These are phyloP conservation scores for Phycodurus eques DNA, from an alignment of 2,113 vertebrate genomes.

Conservation along the genomic window DNA sequence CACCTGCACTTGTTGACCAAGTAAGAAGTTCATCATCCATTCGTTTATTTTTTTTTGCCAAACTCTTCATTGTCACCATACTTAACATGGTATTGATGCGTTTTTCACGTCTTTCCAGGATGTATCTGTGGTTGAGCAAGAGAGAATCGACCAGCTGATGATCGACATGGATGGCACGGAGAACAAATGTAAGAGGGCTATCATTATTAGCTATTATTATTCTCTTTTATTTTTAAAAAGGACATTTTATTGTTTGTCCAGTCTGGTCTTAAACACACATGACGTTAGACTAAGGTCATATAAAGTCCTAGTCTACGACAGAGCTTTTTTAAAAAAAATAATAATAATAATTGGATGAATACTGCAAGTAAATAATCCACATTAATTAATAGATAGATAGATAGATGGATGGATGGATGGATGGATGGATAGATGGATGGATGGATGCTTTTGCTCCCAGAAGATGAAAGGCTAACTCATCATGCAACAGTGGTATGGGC, in stretches of 20 bases:
- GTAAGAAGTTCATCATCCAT: conserved; percentile 71
- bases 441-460: not conserved
- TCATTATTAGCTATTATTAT: too few relatives aligned
- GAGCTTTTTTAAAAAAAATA: too few relatives aligned
- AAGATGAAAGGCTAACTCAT: too few relatives aligned
- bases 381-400: not conserved
- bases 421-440: not conserved
- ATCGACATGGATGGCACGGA: conserved; percentile 92
- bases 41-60: not conserved
- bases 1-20: conserved; percentile 87
- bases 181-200: conserved; percentile 86
- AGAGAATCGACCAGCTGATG: conserved; percentile 92
- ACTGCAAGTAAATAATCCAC: too few relatives aligned
- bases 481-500: too few relatives aligned
- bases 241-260: not conserved
- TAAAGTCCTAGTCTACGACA: too few relatives aligned
- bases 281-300: not conserved
- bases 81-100: not conserved
- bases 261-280: not conserved
- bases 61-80: not conserved
- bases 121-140: conserved; percentile 85
- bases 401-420: not conserved
- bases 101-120: conserved; percentile 68
- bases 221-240: not conserved
- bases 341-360: too few relatives aligned